These are phyloP conservation scores for Vannuccia rotundouncinata DNA, from an alignment of 2,888 invertebrate species.

Conservation along the genomic window DNA sequence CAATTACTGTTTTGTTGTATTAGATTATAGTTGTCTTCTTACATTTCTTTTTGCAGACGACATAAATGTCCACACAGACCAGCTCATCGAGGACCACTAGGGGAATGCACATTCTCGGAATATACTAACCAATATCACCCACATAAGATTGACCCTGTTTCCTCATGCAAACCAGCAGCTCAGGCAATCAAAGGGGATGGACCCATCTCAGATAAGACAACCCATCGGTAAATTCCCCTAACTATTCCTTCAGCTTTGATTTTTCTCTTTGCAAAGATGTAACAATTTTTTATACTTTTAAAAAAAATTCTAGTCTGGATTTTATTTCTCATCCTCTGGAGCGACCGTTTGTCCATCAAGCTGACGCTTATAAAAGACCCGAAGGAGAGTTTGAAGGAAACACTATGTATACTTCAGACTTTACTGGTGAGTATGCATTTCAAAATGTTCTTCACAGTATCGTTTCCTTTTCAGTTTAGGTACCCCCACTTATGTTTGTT, in stretches of 20 bases:
- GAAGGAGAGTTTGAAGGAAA: slow-evolving; percentile 49
- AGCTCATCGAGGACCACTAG: slow-evolving; percentile 13
- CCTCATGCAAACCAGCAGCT: slow-evolving; percentile 38
- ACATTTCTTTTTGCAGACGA: slow-evolving; percentile 29
- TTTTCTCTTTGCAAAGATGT: too few relatives aligned
- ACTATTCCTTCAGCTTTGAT: neutral
- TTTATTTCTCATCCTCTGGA: slow-evolving; percentile 49
- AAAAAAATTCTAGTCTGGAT: slow-evolving; percentile 47
- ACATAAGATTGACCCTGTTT: slow-evolving; percentile 29
- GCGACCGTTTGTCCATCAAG: slow-evolving; percentile 45
- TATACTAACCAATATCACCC: slow-evolving; percentile 36
- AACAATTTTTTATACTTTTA: neutral
- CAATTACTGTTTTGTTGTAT: too few relatives aligned
- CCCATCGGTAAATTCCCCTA: slow-evolving; percentile 40
- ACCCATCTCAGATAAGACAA: slow-evolving; percentile 38
- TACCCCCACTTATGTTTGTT: too few relatives aligned
- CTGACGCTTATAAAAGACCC: slow-evolving; percentile 48
- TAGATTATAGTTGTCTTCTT: too few relatives aligned
- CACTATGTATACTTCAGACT: slow-evolving; percentile 53
- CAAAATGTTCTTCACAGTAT: too few relatives aligned
- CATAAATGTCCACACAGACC: slow-evolving; percentile 39
- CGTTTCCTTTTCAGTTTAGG: too few relatives aligned
- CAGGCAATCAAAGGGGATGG: slow-evolving; percentile 14
- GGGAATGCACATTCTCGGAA: slow-evolving; percentile 35
- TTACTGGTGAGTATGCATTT: slow-evolving; percentile 49